Conservation (phyloP, 64 coral and sea anemone genomes). For the Pocillopora damicornis region DNA sequence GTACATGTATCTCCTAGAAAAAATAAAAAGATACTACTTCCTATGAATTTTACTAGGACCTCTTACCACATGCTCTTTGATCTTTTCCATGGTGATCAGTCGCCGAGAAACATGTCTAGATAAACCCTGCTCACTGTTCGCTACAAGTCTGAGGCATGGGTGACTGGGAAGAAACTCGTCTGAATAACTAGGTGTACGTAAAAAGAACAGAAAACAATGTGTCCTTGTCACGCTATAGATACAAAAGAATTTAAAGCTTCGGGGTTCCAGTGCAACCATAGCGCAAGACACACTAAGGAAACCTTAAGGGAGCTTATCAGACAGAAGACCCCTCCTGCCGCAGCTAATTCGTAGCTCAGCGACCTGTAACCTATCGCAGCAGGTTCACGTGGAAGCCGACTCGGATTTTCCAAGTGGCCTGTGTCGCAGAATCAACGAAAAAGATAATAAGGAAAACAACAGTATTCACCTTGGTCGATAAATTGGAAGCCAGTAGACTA, state of each 20-base stretch:
- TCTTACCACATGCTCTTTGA: constrained; percentile 57
- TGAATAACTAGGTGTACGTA: constrained; percentile 38
- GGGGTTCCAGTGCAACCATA: neutral
- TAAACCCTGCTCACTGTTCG: constrained; percentile 92
- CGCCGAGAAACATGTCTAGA: constrained; percentile 77
- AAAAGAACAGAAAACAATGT: neutral
- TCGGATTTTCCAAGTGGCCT: too few relatives aligned
- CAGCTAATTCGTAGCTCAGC: too few relatives aligned
- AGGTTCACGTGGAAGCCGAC: too few relatives aligned
- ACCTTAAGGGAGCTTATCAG: too few relatives aligned
- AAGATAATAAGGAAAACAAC: neutral
- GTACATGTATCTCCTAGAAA: neutral
- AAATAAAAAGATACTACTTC: neutral
- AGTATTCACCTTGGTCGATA: constrained; percentile 56
- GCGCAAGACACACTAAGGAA: too few relatives aligned
- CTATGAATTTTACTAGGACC: neutral
- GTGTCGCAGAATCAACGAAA: neutral
- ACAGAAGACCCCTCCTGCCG: too few relatives aligned
- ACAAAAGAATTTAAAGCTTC: neutral
- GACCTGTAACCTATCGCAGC: too few relatives aligned
- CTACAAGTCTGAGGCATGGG: constrained; percentile 84
- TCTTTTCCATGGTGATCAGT: constrained; percentile 93
- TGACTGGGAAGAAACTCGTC: constrained; percentile 60
- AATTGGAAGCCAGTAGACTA: constrained; percentile 89
- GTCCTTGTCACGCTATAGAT: too few relatives aligned